phyloP scores from a whole-genome alignment of 2,113 vertebrate genomes.

The Zingel zingel region DNA sequence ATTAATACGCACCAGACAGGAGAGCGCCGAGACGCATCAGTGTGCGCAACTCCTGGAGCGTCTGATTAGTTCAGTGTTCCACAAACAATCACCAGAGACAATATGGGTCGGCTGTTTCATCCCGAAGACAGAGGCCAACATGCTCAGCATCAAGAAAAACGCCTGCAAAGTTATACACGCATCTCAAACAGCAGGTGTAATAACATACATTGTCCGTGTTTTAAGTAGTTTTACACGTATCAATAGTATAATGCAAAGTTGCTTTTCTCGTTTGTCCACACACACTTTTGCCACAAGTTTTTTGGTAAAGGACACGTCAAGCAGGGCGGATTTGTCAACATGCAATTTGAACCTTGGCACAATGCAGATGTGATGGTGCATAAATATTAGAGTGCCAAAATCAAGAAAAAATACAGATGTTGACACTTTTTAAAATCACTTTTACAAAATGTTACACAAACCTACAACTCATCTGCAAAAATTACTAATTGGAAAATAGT shows the following conservation, averaged over 20 bases:
- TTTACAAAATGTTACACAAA: not conserved
- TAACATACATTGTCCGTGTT: not conserved
- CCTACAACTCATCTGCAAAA: not conserved
- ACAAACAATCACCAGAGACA: constrained; percentile 70
- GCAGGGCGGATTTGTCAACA: constrained; percentile 30
- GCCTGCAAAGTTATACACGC: constrained; percentile 72
- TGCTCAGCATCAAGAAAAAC: constrained; percentile 79
- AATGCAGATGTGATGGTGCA: not conserved
- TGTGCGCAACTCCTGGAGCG: constrained; percentile 71
- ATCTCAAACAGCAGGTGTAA: constrained; percentile 77
- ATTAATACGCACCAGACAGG: constrained; percentile 68
- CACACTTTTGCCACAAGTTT: not conserved
- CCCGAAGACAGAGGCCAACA: constrained; percentile 58
- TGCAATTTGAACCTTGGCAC: constrained; percentile 42
- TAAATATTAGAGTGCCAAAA: not conserved
- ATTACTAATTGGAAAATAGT: not conserved
- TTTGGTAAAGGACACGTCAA: constrained; percentile 4
- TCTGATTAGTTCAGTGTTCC: constrained; percentile 79
- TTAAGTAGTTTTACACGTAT: not conserved
- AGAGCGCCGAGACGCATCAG: constrained; percentile 54
- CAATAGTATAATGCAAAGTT: not conserved
- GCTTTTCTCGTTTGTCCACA: not conserved
- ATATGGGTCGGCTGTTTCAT: constrained; percentile 81
- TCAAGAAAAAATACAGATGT: not conserved
- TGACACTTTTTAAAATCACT: not conserved